These are phyloP conservation scores for Charaxes varanes DNA, from an alignment of 1,140 invertebrate genomes.

Conservation along the genomic window DNA sequence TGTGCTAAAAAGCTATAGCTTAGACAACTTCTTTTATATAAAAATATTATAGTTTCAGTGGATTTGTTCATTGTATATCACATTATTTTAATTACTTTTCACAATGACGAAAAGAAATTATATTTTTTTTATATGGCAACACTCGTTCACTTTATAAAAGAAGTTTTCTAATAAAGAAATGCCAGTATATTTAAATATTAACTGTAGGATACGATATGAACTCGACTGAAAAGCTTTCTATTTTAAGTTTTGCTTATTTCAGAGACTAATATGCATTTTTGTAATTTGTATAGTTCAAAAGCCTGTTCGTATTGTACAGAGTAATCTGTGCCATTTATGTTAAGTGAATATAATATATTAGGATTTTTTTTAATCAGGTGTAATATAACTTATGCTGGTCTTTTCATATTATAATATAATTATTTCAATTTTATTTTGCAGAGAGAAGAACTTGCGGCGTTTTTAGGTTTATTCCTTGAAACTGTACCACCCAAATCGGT, in stretches of 20 bases:
- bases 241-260: conserved; percentile 26
- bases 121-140: conserved; percentile 3
- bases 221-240: conserved; percentile 31
- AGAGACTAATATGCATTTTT: conserved; percentile 31
- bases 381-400: too few species aligned
- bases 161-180: conserved; percentile 8
- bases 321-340: too few species aligned
- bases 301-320: too few species aligned
- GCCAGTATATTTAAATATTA: conserved; percentile 24
- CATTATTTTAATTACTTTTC: too few species aligned
- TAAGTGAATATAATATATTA: too few species aligned
- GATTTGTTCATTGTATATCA: conserved; percentile 6
- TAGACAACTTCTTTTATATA: conserved; percentile 1
- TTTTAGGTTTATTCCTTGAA: too few species aligned
- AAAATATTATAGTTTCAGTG: conserved; percentile 1
- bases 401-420: too few species aligned
- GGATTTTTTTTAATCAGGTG: too few species aligned
- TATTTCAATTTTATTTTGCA: too few species aligned
- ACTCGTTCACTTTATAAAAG: conserved; percentile 4
- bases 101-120: not conserved
- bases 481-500: too few species aligned
- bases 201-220: conserved; percentile 26
- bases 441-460: too few species aligned
- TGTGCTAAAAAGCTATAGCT: not conserved
- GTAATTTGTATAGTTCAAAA: conserved; percentile 16